phyloP scores from a whole-genome alignment of 2,797 vertebrate genomes.

The Lacerta bilineata region DNA sequence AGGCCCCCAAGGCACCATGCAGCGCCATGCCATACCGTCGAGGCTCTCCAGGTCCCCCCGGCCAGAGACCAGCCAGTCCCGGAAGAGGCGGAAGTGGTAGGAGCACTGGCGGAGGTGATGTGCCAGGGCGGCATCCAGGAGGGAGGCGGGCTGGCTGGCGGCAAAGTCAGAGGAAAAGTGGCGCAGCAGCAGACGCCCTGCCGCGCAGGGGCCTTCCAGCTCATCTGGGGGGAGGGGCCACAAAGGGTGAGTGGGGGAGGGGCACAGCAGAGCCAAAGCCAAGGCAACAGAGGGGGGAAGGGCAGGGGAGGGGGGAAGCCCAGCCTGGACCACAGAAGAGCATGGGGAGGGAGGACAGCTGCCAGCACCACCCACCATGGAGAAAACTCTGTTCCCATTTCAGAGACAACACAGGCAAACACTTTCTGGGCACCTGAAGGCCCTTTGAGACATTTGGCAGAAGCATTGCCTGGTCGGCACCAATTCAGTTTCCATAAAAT shows the following conservation, averaged over 20 bases:
- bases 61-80: slow-evolving; percentile 98
- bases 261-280: neutral
- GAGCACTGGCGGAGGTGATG: slow-evolving; percentile 98
- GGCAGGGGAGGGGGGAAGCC: neutral
- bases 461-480: no score
- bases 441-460: no score
- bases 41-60: slow-evolving; percentile 96
- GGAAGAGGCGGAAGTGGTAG: slow-evolving; percentile 99
- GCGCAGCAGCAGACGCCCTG: slow-evolving; percentile 95
- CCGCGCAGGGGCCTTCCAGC: slow-evolving; percentile 92
- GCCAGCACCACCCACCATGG: neutral
- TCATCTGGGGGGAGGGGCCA: slow-evolving; percentile 82
- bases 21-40: slow-evolving; percentile 88
- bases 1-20: slow-evolving; percentile 62
- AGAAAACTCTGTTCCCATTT: no score
- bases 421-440: no score
- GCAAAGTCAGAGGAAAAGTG: slow-evolving; percentile 92
- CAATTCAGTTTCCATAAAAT: no score
- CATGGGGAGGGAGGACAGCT: neutral
- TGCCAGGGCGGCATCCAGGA: slow-evolving; percentile 92
- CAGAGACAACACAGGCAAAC: no score
- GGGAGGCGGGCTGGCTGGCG: slow-evolving; percentile 83
- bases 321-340: neutral
- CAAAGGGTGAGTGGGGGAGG: slow-evolving; percentile 59
- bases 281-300: neutral